A percentile compares a stretch with the other conserved stretches of the same genome.
Conservation (phyloP, 2,113 vertebrate genomes). For the Peromyscus leucopus region DNA sequence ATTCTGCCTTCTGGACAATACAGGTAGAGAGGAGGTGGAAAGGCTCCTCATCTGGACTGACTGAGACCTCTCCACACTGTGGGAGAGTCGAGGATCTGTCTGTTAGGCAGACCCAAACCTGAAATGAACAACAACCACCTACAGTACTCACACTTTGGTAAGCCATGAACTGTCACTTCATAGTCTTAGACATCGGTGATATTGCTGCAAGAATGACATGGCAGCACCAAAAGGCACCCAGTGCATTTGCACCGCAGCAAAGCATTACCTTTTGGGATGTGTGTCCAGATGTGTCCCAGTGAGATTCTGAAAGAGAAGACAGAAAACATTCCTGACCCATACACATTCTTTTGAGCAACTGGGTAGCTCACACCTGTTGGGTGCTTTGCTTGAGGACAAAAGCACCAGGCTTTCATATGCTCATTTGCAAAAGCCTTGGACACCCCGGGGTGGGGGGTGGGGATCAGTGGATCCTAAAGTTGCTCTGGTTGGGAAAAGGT, state of each 20-base stretch:
- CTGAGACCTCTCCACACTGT: neutral
- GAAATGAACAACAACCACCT: neutral
- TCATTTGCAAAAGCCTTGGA: neutral
- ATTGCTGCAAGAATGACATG: neutral
- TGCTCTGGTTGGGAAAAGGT: neutral
- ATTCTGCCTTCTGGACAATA: neutral
- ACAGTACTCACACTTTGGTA: neutral
- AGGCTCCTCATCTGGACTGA: neutral
- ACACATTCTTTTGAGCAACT: neutral
- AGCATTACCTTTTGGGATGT: neutral
- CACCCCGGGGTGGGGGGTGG: too few species aligned
- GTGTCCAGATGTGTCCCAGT: neutral
- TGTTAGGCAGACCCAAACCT: neutral
- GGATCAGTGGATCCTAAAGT: neutral
- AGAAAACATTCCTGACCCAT: neutral
- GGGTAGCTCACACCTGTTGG: neutral
- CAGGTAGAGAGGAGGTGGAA: neutral
- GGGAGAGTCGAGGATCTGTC: neutral
- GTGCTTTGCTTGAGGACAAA: slow-evolving; percentile 3
- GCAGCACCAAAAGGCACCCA: neutral
- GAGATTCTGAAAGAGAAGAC: neutral
- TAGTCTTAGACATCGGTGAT: neutral
- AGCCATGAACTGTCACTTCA: neutral
- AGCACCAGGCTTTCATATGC: neutral
- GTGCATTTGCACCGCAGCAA: neutral